Percentiles rank a stretch among this genome's conserved stretches.
Conservation (phyloP, 2,888 invertebrate genomes). For the Rhopalosiphum nymphaeae region DNA sequence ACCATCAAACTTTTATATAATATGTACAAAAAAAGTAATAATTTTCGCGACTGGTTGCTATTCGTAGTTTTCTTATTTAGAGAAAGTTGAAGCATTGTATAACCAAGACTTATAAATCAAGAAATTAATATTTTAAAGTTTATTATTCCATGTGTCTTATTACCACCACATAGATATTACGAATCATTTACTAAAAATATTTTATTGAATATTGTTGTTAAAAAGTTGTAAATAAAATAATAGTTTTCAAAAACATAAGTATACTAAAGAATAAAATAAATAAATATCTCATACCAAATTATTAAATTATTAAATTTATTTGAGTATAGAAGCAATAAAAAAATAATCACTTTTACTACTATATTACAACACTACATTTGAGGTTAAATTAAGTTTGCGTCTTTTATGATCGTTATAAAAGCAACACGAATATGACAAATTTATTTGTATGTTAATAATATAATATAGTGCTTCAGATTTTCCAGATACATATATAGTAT, state of each 20-base stretch:
- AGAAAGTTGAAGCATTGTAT: constrained; percentile 2
- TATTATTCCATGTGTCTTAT: neutral
- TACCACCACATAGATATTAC: neutral
- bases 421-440: neutral
- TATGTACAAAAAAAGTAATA: neutral
- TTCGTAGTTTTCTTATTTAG: constrained; percentile 14
- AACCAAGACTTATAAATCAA: neutral
- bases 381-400: neutral
- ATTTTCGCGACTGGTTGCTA: neutral
- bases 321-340: neutral
- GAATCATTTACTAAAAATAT: neutral
- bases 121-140: neutral
- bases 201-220: neutral
- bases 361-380: neutral
- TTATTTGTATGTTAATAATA: neutral
- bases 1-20: neutral
- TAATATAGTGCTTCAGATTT: neutral
- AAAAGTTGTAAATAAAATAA: neutral
- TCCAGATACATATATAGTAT: neutral
- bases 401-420: neutral
- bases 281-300: neutral
- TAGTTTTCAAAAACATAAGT: neutral
- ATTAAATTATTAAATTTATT: neutral
- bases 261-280: neutral
- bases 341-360: neutral